A percentile compares a stretch with the other conserved stretches of the same genome.
Conservation (phyloP, 2,113 vertebrate genomes). For the Pachypanchax playfairii region DNA sequence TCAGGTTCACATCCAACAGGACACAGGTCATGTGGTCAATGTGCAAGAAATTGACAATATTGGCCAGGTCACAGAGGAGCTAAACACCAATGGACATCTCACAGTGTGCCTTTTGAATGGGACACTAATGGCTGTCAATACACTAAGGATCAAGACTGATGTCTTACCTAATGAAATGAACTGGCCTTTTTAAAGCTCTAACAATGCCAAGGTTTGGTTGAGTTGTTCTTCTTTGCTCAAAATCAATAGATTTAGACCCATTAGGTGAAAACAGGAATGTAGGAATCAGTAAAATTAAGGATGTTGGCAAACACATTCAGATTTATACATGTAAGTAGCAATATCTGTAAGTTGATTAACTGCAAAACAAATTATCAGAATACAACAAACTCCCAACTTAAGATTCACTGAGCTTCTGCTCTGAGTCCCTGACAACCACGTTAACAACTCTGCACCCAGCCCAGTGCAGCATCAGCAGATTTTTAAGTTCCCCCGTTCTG, state of each 20-base stretch:
- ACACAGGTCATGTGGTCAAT: conserved; percentile 57
- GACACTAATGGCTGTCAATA: conserved; percentile 63
- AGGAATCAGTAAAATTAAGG: conserved; percentile 4
- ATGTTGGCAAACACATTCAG: no score
- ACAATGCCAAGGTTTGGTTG: conserved; percentile 13
- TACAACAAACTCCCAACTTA: no score
- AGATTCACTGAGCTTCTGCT: neutral
- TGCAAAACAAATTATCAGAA: neutral
- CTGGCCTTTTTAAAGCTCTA: conserved; percentile 26
- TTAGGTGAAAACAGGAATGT: neutral
- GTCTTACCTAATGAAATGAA: conserved; percentile 55
- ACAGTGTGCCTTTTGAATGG: conserved; percentile 51
- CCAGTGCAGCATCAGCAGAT: neutral
- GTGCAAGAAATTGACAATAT: conserved; percentile 64
- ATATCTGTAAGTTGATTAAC: neutral
- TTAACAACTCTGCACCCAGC: neutral
- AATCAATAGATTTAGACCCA: conserved; percentile 41
- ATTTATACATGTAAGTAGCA: no score
- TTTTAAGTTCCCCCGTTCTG: neutral
- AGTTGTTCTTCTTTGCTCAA: conserved; percentile 25
- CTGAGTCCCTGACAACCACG: neutral
- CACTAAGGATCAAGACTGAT: conserved; percentile 53
- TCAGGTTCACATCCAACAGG: conserved; percentile 56
- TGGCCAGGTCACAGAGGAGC: conserved; percentile 62
- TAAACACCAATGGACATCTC: conserved; percentile 70